Evolutionary conservation across 1,140 invertebrate genomes (phyloP).

Genomic region (Amphibalanus amphitrite): DNA sequence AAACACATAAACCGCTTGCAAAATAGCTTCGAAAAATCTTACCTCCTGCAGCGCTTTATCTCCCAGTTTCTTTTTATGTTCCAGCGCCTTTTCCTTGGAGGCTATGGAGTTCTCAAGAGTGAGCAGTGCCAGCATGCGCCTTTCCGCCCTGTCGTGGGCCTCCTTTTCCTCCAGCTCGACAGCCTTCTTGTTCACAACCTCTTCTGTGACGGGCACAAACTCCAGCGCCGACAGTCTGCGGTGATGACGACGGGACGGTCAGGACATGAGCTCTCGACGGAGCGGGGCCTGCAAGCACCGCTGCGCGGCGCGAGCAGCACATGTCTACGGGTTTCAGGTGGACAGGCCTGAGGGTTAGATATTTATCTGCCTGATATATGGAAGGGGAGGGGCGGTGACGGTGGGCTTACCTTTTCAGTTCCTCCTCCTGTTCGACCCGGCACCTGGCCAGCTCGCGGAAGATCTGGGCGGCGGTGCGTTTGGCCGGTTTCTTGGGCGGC

Average conservation of each 20-base stretch:
- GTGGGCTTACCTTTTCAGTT: background rate
- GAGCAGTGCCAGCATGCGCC: background rate
- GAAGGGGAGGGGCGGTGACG: no score
- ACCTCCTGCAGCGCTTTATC: background rate
- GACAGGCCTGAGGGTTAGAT: no score
- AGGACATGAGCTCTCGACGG: no score
- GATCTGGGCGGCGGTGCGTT: background rate
- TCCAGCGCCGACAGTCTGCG: background rate
- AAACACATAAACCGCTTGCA: no score
- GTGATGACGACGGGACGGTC: no score
- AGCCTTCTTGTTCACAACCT: background rate
- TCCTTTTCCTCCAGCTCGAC: background rate
- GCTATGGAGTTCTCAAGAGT: background rate
- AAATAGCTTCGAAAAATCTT: no score
- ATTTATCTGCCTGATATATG: background rate
- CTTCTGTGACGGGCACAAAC: background rate
- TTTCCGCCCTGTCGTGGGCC: background rate
- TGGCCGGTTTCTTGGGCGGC: background rate
- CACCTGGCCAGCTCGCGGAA: background rate
- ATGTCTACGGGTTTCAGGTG: no score
- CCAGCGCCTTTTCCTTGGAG: background rate
- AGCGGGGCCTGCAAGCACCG: no score
- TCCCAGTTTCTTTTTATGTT: background rate
- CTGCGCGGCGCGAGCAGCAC: no score
- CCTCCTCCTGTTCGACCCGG: background rate